Conservation (phyloP, 2,888 invertebrate genomes). For the Drosophila colorata region DNA sequence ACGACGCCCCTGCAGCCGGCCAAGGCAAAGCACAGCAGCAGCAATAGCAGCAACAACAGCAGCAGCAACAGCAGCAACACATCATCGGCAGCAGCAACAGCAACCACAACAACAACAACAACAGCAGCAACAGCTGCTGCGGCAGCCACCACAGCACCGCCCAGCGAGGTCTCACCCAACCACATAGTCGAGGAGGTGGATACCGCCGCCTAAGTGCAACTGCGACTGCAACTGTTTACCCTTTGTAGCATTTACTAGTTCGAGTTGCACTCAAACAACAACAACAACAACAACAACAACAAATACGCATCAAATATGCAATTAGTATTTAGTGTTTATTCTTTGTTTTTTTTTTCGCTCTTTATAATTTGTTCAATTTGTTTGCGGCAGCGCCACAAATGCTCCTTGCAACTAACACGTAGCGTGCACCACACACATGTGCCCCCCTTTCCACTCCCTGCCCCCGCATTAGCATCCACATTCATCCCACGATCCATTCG, state of each 20-base stretch:
- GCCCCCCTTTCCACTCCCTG: neutral
- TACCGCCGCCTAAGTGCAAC: constrained; percentile 83
- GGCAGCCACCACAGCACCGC: constrained; percentile 37
- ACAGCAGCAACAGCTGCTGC: constrained; percentile 45
- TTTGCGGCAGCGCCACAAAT: neutral
- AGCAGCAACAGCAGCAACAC: constrained; percentile 25
- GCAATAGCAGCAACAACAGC: constrained; percentile 42
- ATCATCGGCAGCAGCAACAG: constrained; percentile 42
- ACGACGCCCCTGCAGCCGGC: constrained; percentile 43
- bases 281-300: constrained; percentile 19
- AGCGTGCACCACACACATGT: neutral
- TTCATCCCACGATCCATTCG: neutral
- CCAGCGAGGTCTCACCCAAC: constrained; percentile 84
- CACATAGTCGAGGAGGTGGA: constrained; percentile 85
- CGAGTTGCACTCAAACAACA: constrained; percentile 17
- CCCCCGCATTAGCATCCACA: neutral
- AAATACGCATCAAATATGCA: constrained; percentile 1
- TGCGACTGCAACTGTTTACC: constrained; percentile 3
- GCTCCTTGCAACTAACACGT: constrained; percentile 3
- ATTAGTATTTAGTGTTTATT: constrained; percentile 7
- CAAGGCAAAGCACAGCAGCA: constrained; percentile 20
- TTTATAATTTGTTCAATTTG: constrained; percentile 1
- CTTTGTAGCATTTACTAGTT: constrained; percentile 70
- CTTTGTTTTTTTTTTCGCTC: neutral
- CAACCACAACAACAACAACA: constrained; percentile 36